These are phyloP conservation scores for Gortyna flavago DNA, from an alignment of 2,888 invertebrate species.

Conservation along the genomic window DNA sequence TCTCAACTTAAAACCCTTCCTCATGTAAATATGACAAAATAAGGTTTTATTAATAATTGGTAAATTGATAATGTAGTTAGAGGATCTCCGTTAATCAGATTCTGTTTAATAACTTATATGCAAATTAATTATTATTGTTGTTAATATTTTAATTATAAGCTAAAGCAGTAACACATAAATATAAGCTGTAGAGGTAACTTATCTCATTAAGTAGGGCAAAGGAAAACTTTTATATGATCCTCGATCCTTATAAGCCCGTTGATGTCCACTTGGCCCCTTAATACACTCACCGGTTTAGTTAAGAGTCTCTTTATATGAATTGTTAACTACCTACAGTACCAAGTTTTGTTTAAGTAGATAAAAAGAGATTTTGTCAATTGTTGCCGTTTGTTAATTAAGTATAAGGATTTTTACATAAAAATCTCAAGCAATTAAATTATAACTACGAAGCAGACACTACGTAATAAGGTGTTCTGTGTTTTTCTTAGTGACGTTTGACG, in stretches of 20 bases:
- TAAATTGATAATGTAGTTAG: conserved; percentile 18
- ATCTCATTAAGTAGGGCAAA: too few species aligned
- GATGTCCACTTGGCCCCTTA: neutral
- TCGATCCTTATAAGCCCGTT: conserved; percentile 2
- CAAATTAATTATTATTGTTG: conserved; percentile 34
- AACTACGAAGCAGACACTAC: neutral
- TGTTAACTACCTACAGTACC: neutral
- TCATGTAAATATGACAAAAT: neutral
- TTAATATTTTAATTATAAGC: neutral
- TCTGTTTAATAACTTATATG: conserved; percentile 9
- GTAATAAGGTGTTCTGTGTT: neutral
- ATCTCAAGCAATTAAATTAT: neutral
- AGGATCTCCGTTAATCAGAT: conserved; percentile 37
- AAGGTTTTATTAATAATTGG: neutral
- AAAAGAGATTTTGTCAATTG: neutral
- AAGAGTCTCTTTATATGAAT: neutral
- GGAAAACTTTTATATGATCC: neutral
- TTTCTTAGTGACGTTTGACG: neutral
- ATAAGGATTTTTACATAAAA: neutral
- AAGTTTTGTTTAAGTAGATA: neutral
- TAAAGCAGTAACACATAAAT: neutral
- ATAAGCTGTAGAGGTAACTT: neutral
- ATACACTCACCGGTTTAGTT: neutral
- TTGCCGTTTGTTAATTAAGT: neutral
- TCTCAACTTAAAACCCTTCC: neutral